phyloP scores from a whole-genome alignment of 2,113 vertebrate genomes.

The Phrynosoma blainvillii region DNA sequence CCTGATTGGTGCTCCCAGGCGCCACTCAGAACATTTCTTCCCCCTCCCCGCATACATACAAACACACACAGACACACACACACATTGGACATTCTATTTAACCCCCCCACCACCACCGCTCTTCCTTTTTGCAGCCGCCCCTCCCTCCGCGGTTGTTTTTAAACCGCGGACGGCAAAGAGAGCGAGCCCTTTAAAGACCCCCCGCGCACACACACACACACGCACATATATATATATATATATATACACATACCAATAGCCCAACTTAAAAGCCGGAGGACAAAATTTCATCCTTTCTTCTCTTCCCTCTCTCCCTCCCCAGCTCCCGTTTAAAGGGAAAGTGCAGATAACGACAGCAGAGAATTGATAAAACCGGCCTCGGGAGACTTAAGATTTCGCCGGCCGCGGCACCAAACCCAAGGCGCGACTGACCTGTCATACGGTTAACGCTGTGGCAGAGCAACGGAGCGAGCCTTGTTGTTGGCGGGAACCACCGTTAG shows the following conservation, averaged over 20 bases:
- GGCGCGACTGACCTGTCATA: conserved; percentile 10
- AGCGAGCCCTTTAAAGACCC: not conserved
- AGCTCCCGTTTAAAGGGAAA: not conserved
- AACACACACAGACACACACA: not conserved
- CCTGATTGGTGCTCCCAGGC: not conserved
- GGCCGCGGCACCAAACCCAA: too few relatives aligned
- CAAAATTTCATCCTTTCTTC: not conserved
- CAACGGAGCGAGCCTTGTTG: too few relatives aligned
- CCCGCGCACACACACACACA: too few relatives aligned
- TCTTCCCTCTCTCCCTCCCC: not conserved
- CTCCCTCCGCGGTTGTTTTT: not conserved
- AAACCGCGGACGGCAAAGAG: too few relatives aligned
- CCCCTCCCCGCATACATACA: too few relatives aligned
- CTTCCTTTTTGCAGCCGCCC: not conserved
- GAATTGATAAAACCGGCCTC: not conserved
- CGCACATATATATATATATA: too few relatives aligned
- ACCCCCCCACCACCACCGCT: not conserved
- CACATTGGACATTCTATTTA: too few relatives aligned
- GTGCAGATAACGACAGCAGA: not conserved
- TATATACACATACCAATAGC: too few relatives aligned
- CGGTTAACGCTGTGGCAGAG: too few relatives aligned
- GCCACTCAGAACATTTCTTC: not conserved
- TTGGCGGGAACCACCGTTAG: not conserved
- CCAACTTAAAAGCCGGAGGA: not conserved
- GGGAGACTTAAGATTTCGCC: too few relatives aligned